Evolutionary conservation across 1,140 invertebrate species (phyloP).

Genomic region (Asbolus verrucosus): DNA sequence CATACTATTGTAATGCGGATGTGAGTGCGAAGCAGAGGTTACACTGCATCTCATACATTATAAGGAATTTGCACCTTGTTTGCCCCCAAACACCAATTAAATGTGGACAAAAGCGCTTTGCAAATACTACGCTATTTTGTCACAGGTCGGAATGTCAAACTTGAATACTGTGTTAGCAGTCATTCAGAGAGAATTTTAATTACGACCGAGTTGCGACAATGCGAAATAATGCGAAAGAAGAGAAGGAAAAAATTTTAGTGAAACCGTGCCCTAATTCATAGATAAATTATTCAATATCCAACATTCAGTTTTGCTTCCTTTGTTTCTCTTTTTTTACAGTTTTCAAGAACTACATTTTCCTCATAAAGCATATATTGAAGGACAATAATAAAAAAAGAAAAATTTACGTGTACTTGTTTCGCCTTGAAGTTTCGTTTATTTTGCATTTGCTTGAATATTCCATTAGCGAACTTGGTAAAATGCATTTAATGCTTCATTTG

Average conservation of each 20-base stretch:
- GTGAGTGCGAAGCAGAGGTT: conserved; percentile 12
- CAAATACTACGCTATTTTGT: neutral
- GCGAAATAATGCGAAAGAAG: neutral
- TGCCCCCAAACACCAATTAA: conserved; percentile 30
- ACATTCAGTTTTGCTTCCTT: neutral
- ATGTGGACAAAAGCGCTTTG: conserved; percentile 2
- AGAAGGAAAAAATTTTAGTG: too few relatives aligned
- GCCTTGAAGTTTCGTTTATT: conserved; percentile 9
- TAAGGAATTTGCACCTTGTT: conserved; percentile 33
- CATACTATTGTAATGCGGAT: conserved; percentile 11
- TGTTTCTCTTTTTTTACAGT: neutral
- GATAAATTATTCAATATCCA: conserved; percentile 1
- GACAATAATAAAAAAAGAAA: conserved; percentile 1
- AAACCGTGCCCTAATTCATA: too few relatives aligned
- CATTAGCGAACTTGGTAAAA: conserved; percentile 2
- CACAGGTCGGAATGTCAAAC: neutral
- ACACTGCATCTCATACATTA: conserved; percentile 26
- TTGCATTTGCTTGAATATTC: conserved; percentile 13
- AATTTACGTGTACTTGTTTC: neutral
- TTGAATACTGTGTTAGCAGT: neutral
- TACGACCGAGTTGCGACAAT: conserved; percentile 4
- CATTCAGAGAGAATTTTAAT: conserved; percentile 21
- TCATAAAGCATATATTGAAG: conserved; percentile 16
- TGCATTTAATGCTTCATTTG: conserved; percentile 7
- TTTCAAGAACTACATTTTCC: neutral